Evolutionary conservation across 1,140 invertebrate species (phyloP), one percentile per base, ranked within the genome.

Genomic region (Eurosta solidaginis): DNA sequence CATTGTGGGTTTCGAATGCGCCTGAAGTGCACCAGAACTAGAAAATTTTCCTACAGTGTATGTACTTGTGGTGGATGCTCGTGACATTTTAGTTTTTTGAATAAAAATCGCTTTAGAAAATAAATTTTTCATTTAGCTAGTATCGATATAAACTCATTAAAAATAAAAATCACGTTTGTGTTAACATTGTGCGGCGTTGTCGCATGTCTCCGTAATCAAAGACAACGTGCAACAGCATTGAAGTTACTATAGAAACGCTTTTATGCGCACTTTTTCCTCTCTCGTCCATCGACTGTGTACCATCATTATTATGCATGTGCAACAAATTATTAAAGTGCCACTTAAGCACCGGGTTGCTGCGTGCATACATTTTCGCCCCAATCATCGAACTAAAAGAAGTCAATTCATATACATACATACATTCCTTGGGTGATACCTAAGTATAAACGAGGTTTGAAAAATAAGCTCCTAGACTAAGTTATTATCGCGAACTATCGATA

Each of bases 311-410:
- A 78, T 74, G 63, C 77, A 78, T 78, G 68, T 78, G 74, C 68
- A 78, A 73, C 77, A 78, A 78, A 78, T 78, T 78, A 78, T 78
- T 78, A 78, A 50, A 74, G 74, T 74, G 63, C 75, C 49, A 76
- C 47, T 52, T 49, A 76, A 50, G 33, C 45, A 40, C 75, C 33
- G 47, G n/a, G 50, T 49, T 76, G 50, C 27, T 29, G 47, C 22
- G 29, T 14, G 27, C 44, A 47, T 2, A 74, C 73, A 47, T 42
- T 25, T 9, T 36, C 1, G 22, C 25, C 12, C 10, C 6, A 29
- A 29, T 9, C 42, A 27, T 47, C n/a, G 44, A 29, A 29, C 42
- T 12, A 45, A 75, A 9, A 29, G 74, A 1, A 27, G 25, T 49
- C 33, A 59, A n/a, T 36, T 25, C n/a, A 17, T 2, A 17, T n/a